Percentiles rank a stretch among this genome's conserved stretches.
phyloP scores from a whole-genome alignment of 2,888 invertebrate species.

The Microctonus hyperodae region DNA sequence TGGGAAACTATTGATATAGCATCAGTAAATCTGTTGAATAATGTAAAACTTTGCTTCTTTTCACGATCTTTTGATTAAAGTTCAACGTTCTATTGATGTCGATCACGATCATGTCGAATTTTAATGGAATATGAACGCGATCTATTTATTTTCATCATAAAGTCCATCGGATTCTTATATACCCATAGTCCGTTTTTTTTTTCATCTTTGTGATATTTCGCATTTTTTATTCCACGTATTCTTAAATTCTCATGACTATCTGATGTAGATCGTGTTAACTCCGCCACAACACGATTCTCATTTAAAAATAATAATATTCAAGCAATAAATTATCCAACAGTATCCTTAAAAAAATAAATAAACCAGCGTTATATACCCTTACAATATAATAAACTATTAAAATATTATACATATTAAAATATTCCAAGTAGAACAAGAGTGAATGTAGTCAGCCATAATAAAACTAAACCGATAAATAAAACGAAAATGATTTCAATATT shows the following conservation, averaged over 20 bases:
- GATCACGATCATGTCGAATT: conserved; percentile 17
- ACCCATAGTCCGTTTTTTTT: neutral
- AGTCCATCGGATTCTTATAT: neutral
- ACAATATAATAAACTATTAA: neutral
- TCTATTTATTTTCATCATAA: neutral
- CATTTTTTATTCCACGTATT: conserved; percentile 5
- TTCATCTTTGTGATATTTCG: neutral
- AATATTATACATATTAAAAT: neutral
- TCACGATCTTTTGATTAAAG: conserved; percentile 22
- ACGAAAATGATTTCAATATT: neutral
- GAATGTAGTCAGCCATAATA: neutral
- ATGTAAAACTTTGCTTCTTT: neutral
- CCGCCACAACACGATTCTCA: conserved; percentile 2
- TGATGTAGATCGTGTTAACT: neutral
- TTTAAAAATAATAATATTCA: conserved; percentile 11
- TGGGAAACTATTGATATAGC: conserved; percentile 4
- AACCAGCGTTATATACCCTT: neutral
- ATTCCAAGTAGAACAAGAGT: neutral
- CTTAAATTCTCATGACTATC: neutral
- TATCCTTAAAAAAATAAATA: neutral
- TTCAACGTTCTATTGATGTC: conserved; percentile 23
- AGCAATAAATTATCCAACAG: too few relatives aligned
- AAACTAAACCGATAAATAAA: too few relatives aligned
- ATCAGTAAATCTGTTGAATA: conserved; percentile 19
- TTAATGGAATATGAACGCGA: neutral